Evolutionary conservation across 2,888 invertebrate species (phyloP), one percentile per base, ranked within the genome.

Genomic region (Acanthosepion lycidas): DNA sequence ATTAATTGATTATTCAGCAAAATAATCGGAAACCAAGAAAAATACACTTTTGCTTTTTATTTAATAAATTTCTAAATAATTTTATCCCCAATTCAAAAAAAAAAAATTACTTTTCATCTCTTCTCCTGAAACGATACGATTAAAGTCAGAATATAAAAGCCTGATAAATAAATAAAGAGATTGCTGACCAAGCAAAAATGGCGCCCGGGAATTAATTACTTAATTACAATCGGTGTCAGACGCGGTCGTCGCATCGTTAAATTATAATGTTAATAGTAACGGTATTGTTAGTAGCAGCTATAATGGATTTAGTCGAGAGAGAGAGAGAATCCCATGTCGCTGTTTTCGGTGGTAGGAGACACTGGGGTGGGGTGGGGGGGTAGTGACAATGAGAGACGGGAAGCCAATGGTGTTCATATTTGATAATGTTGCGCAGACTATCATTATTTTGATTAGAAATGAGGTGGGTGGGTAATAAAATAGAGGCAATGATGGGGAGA

Each of bases 371-470:
- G n/a, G n/a, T n/a, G n/a, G 33, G n/a, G 33, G n/a, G n/a, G 78
- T 4, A n/a, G 33, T 4, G n/a, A 78, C 8, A 5, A n/a, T 20
- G 59, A 23, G 59, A 59, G 23, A 59, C 59, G 23, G 59, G 59
- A 59, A 59, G 59, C 26, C 59, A 20, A 59, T 59, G n/a, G 4
- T n/a, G 78, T 78, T 33, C 78, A 78, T 78, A 59, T 59, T 59
- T 59, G 59, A 59, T 59, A 59, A 23, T 59, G 59, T 59, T 59
- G 33, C n/a, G n/a, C n/a, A n/a, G n/a, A 78, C n/a, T 20, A 78
- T 78, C 78, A 78, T 78, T 78, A 78, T 78, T 78, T 18, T 78
- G 78, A 78, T 78, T 78, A 78, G 78, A 78, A 78, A 78, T 78
- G 55, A 18, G 55, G 20, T 4, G 20, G 15, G 78, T 8, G 78